Evolutionary conservation across 2,888 invertebrate genomes (phyloP).

Genomic region (Drosophila quinaria): DNA sequence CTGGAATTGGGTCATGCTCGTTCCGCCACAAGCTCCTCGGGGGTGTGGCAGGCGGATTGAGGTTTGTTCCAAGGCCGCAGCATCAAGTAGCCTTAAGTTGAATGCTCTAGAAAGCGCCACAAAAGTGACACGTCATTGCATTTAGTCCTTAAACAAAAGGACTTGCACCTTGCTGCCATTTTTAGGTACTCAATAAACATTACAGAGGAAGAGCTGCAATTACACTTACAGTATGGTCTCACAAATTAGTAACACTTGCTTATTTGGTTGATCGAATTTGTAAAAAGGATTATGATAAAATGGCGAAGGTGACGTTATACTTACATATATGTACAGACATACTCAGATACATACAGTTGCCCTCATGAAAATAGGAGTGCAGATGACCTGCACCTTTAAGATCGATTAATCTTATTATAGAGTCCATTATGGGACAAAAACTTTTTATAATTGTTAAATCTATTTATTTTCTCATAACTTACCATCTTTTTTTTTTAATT

Average conservation of each 20-base stretch:
- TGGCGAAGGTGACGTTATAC: no score
- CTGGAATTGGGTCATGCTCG: constrained; percentile 56
- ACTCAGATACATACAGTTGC: no score
- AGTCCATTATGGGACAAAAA: no score
- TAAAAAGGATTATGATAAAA: no score
- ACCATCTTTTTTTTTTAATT: no score
- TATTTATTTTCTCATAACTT: no score
- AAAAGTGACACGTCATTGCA: constrained; percentile 16
- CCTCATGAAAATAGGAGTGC: no score
- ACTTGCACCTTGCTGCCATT: not conserved
- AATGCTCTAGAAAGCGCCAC: constrained; percentile 32
- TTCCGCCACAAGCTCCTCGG: not conserved
- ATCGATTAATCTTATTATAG: no score
- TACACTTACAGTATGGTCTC: not conserved
- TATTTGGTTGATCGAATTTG: not conserved
- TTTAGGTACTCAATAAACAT: not conserved
- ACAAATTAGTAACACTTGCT: not conserved
- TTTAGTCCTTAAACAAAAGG: constrained; percentile 2
- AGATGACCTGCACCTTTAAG: no score
- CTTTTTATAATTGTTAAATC: no score
- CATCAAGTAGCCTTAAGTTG: constrained; percentile 29
- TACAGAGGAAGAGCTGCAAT: not conserved
- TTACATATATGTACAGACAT: no score
- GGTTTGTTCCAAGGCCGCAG: constrained; percentile 37
- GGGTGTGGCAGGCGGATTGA: not conserved